phyloP scores from a whole-genome alignment of 1,140 invertebrate genomes.

The Periplaneta americana region DNA sequence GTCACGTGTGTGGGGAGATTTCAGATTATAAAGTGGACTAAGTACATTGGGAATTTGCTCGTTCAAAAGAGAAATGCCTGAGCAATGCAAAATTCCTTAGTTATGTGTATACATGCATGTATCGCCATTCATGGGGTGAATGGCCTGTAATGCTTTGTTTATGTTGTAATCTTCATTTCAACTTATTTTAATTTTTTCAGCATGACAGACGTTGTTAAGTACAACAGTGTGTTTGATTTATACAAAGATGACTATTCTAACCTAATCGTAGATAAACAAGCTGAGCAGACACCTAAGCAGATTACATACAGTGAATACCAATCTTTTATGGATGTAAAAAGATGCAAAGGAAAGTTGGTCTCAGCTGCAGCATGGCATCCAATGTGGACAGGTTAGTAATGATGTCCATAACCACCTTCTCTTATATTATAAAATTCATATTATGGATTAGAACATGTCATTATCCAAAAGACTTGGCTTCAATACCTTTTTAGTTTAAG shows the following conservation, averaged over 20 bases:
- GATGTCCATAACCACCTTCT: too few species aligned
- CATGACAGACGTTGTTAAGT: constrained; percentile 17
- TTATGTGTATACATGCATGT: background rate
- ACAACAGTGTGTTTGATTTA: constrained; percentile 47
- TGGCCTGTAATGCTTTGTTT: too few species aligned
- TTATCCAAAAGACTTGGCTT: too few species aligned
- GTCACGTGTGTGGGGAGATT: too few species aligned
- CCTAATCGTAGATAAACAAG: constrained; percentile 34
- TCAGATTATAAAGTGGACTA: too few species aligned
- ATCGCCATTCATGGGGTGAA: too few species aligned
- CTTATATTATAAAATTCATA: too few species aligned
- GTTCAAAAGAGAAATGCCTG: too few species aligned
- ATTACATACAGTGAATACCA: constrained; percentile 49
- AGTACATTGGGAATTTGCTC: too few species aligned
- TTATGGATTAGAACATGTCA: too few species aligned
- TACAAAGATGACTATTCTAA: constrained; percentile 56
- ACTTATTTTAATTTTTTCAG: constrained; percentile 18
- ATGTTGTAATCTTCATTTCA: background rate
- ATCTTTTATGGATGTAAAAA: constrained; percentile 53
- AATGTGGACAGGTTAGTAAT: constrained; percentile 40
- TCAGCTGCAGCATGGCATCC: constrained; percentile 63
- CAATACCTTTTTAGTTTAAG: too few species aligned
- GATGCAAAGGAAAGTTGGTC: constrained; percentile 53
- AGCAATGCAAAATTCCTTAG: background rate
- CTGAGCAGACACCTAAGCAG: constrained; percentile 34